phyloP scores from a whole-genome alignment of 1,140 invertebrate species.

The Aplysia californica region DNA sequence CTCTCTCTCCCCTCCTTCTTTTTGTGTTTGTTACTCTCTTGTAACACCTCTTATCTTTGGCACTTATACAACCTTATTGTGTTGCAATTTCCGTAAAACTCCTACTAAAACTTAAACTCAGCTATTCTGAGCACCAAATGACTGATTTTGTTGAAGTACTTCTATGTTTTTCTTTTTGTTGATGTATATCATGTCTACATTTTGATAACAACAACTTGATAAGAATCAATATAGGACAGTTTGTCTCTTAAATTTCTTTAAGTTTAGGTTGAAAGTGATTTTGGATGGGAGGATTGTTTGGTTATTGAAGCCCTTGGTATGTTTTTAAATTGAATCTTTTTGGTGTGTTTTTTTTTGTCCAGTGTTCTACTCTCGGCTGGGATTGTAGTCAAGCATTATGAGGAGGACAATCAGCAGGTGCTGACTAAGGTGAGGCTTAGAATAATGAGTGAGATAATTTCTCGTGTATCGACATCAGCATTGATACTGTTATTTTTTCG shows the following conservation, averaged over 20 bases:
- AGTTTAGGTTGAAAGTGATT: no score
- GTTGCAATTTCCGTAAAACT: no score
- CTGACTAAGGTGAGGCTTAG: slow-evolving; percentile 44
- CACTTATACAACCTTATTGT: no score
- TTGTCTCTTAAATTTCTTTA: not conserved
- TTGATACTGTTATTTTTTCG: not conserved
- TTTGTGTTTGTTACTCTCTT: no score
- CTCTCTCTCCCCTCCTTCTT: no score
- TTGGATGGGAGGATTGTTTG: not conserved
- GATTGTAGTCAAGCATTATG: slow-evolving; percentile 48
- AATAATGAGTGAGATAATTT: no score
- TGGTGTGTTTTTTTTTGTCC: slow-evolving; percentile 13
- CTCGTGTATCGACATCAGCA: no score
- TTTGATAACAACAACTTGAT: not conserved
- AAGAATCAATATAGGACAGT: not conserved
- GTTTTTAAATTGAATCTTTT: not conserved
- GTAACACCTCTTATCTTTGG: no score
- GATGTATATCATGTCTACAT: not conserved
- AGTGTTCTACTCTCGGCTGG: slow-evolving; percentile 51
- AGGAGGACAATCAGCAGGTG: slow-evolving; percentile 49
- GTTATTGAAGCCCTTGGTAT: not conserved
- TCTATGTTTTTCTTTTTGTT: not conserved
- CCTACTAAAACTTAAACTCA: no score
- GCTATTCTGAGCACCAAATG: no score
- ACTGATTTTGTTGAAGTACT: no score